Evolutionary conservation across 2,113 vertebrate genomes (phyloP), one percentile per base, ranked within the genome.

Genomic region (Centropristis striata): DNA sequence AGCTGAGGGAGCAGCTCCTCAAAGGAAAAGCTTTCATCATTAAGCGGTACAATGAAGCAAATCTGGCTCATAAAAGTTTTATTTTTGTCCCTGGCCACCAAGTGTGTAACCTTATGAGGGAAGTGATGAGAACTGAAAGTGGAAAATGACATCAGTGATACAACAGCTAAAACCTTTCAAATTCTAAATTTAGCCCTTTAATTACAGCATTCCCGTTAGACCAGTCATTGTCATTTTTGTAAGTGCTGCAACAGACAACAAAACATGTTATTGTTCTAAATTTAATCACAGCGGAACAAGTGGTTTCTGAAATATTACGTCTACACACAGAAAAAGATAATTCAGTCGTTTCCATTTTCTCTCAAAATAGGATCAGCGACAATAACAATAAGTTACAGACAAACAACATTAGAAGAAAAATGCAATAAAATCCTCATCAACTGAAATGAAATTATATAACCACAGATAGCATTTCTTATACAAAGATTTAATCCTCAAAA

Each of bases 1-100:
- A 99, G 80, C 87, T 98, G 80, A 94, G 94, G 78, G 97, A 98
- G 88, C 97, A 97, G 89, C 91, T 98, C 60, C 95, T 96, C 88
- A 98, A 95, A 90, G 97, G 95, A 39, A 99, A 96, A 80, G 95
- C 94, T 36, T 97, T 97, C 89, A 87, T 95, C 36, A 90, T 97
- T 76, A 97, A 96, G 88, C 96, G 96, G 98, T 99, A 91, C 92
- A 94, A 47, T 14, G 14, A 68, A 2, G 5, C 44, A 20, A 5
- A 6, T 11, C 42, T 9, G 71, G 11, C 28, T 66, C 4, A 23
- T 10, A 16, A n/a, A n/a, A n/a, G n/a, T n/a, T n/a, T n/a, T n/a
- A n/a, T n/a, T n/a, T n/a, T n/a, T n/a, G n/a, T n/a, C n/a, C n/a
- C n/a, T n/a, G n/a, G 25, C 15, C 32, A 14, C 2, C 21, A 71